Base-by-base conservation (phyloP, 2,797 vertebrate species). In the Craterocephalus amniculus region DNA sequence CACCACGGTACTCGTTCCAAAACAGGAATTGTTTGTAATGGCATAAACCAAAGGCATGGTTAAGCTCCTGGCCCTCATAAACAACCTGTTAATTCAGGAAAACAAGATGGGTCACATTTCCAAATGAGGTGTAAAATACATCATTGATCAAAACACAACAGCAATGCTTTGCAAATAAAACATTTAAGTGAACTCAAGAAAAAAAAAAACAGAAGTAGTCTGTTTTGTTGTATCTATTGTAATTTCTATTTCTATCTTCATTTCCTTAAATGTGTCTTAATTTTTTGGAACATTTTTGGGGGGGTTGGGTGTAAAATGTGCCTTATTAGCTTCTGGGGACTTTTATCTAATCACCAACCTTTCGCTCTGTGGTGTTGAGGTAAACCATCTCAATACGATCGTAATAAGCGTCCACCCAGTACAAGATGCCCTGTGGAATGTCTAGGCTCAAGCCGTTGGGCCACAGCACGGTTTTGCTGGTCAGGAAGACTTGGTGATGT, bases 331-430 rank as follows among this genome's bases (percentile, higher is more conserved):
- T 49, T 49, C 22, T 49, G 45, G 22, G n/a, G 45, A 49, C 45
- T 49, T n/a, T 49, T 12, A 22, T 49, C 45, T 49, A 11, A 11
- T 22, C 22, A 60, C 81, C 80, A 26, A 94, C 98, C 97, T 95
- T 98, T 69, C 97, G 86, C 79, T 96, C 95, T 0, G 96, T 96
- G 85, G 93, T 96, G 4, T 99, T 97, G 56, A 99, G 95, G 43
- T 95, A 92, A 70, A 99, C 94, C 94, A 97, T 93, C 92, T 99
- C 98, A 0, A 99, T 99, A 13, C 97, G 96, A 88, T 99, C 98
- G 0, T 99, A 99, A 89, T 96, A 99, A 9, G 98, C 98, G 26
- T 99, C 98, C 73, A 98, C 97, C 98, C 98, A 99, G 92, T 99
- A 99, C 1, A 99, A 90, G 66, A 97, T 91, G 49, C 95, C 96